Conservation (phyloP, 2,113 vertebrate genomes). For the Nesoenas mayeri region DNA sequence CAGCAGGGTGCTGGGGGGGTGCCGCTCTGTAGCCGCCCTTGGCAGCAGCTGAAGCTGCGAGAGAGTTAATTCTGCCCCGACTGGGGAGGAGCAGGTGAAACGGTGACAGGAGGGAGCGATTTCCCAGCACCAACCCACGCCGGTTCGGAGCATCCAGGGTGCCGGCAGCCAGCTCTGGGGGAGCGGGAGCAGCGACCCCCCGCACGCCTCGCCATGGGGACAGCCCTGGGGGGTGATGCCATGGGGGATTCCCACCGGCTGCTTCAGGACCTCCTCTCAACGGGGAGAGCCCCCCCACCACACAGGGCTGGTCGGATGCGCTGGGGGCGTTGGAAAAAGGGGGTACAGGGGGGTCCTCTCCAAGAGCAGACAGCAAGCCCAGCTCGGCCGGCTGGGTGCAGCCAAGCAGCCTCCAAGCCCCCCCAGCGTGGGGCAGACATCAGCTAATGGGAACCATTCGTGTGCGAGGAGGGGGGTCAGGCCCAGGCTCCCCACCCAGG, state of each 20-base stretch:
- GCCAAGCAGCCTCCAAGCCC: background rate
- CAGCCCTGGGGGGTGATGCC: no score
- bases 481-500: background rate
- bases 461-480: fast-evolving
- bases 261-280: background rate
- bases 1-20: no score
- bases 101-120: background rate
- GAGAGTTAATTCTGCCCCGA: background rate
- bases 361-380: background rate
- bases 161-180: background rate
- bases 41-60: background rate
- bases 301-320: background rate
- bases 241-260: background rate
- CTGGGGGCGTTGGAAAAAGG: no score
- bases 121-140: background rate
- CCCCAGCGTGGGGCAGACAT: fast-evolving
- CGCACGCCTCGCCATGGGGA: fast-evolving
- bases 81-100: background rate
- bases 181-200: background rate
- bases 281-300: background rate
- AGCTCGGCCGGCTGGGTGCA: background rate
- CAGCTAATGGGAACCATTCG: slow-evolving; percentile 2
- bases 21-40: background rate
- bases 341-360: no score
- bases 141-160: background rate